Base-by-base conservation (phyloP, 1,140 invertebrate genomes). In the Zaprionus camerounensis region DNA sequence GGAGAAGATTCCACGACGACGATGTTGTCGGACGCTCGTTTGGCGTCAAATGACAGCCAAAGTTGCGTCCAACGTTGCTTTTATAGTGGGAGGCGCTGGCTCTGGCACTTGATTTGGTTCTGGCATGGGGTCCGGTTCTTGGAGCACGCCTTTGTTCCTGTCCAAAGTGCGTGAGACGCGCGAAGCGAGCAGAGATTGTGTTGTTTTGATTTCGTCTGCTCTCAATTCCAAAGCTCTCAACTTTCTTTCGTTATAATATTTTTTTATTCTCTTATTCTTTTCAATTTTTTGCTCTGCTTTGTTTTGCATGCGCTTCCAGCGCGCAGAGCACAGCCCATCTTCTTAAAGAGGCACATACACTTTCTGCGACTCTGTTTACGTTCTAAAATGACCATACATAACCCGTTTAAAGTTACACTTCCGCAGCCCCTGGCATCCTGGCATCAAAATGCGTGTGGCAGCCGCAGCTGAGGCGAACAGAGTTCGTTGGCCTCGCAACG, bases 21-120 rank as follows among this genome's bases (percentile, higher is more conserved):
- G 31, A 64, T 24, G 72, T 67, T 66, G 44, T 62, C 53, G 69
- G 81, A 82, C 79, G 86, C 76, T 51, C 68, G 82, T 91, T 91
- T 79, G 79, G 72, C 85, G 76, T 80, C 86, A 90, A 90, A 90
- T 90, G 85, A 90, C 86, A 90, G 86, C 73, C 71, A 64, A 77
- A 75, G 64, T 72, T 66, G 61, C 65, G 71, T 46, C 55, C 53
- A 62, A 76, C 59, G 44, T 51, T 55, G 82, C 85, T 90, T 90
- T 85, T 90, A 90, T 90, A 90, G 76, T 77, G 83, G 83, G 69
- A 71, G 76, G 78, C 55, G 55, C 51, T 62, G 55, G 55, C 58
- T 81, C 62, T 66, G 55, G 66, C 56, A 71, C 72, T 76, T 76
- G 31, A 69, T 22, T 31, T 53, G 62, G 26, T 28, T 28, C 28